phyloP scores from a whole-genome alignment of 2,797 vertebrate genomes.

The Apodemus agrarius region DNA sequence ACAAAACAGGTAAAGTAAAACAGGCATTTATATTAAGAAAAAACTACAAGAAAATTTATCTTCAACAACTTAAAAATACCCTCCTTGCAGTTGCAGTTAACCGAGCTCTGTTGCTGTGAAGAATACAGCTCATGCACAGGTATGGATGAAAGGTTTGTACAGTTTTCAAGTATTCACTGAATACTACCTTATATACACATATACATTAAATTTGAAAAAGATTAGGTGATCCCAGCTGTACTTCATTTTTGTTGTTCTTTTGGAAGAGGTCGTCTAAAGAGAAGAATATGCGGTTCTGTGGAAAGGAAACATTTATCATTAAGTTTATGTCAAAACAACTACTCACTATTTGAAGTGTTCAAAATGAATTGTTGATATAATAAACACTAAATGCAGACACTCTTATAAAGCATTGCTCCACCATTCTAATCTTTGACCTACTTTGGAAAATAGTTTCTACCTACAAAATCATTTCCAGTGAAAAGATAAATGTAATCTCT shows the following conservation, averaged over 20 bases:
- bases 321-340: conserved; percentile 22
- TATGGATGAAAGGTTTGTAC: conserved; percentile 85
- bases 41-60: conserved; percentile 60
- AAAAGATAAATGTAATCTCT: background rate
- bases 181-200: conserved; percentile 92
- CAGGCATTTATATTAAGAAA: conserved; percentile 81
- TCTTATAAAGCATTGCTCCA: background rate
- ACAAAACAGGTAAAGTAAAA: conserved; percentile 78
- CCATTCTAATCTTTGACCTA: background rate
- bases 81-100: conserved; percentile 86
- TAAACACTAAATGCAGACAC: background rate
- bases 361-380: conserved; percentile 39
- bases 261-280: conserved; percentile 93
- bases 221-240: conserved; percentile 63
- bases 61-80: conserved; percentile 84
- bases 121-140: conserved; percentile 92
- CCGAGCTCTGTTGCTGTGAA: conserved; percentile 91
- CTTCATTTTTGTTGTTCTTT: conserved; percentile 89
- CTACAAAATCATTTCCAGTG: background rate
- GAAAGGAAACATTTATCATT: conserved; percentile 68
- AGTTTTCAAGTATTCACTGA: conserved; percentile 93
- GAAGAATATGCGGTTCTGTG: conserved; percentile 94
- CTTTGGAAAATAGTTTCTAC: background rate
- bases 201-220: conserved; percentile 88
- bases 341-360: background rate